These are phyloP conservation scores for Gallinago media DNA, from an alignment of 2,113 vertebrate genomes.

Conservation along the genomic window DNA sequence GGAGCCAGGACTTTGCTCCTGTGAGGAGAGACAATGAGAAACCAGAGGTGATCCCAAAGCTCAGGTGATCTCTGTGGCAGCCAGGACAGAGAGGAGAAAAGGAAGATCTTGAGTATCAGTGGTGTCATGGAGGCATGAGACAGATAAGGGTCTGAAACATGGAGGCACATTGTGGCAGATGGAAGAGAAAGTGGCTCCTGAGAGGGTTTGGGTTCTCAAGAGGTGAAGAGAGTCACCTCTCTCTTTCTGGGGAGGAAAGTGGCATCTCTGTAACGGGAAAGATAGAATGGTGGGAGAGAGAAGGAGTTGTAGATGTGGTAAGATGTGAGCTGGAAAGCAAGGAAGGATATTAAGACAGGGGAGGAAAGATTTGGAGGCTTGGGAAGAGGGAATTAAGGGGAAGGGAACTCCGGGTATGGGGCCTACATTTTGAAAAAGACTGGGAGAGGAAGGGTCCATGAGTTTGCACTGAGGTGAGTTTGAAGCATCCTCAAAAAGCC, in stretches of 20 bases:
- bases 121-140: rapidly evolving
- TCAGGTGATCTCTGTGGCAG: not conserved
- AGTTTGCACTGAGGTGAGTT: not conserved
- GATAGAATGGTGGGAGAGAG: not conserved
- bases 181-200: not conserved
- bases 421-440: not conserved
- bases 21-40: rapidly evolving
- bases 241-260: not conserved
- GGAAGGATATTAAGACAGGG: not conserved
- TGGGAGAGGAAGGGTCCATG: not conserved
- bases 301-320: not conserved
- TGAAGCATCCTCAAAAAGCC: not conserved
- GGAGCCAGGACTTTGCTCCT: not conserved
- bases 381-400: not conserved
- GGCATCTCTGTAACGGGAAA: not conserved
- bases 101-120: not conserved
- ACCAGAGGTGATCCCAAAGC: not conserved
- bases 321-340: not conserved
- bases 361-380: not conserved
- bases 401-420: not conserved
- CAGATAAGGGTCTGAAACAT: not conserved
- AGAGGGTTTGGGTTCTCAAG: not conserved
- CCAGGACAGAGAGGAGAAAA: not conserved
- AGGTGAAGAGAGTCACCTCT: not conserved
- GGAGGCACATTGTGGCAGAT: not conserved